Percentiles rank a stretch among this genome's conserved stretches.
Evolutionary conservation across 2,888 invertebrate species (phyloP).

Genomic region (Poecilobothrus nobilitatus): DNA sequence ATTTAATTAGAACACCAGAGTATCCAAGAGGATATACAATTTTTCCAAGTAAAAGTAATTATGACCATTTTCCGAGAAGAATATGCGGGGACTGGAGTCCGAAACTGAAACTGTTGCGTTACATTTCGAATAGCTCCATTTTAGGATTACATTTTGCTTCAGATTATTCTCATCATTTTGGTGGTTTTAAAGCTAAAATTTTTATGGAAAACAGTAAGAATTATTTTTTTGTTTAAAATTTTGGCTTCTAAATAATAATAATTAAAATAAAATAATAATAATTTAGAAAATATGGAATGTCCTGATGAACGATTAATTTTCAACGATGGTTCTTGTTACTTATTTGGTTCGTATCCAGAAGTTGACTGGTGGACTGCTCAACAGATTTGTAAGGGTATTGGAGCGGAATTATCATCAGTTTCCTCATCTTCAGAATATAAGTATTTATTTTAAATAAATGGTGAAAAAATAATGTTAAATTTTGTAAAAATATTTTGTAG

Average conservation of each 20-base stretch:
- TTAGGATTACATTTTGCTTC: slow-evolving; percentile 62
- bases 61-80: slow-evolving; percentile 41
- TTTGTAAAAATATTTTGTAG: slow-evolving; percentile 21
- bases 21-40: slow-evolving; percentile 33
- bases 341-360: slow-evolving; percentile 67
- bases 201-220: slow-evolving; percentile 63
- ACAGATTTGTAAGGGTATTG: slow-evolving; percentile 62
- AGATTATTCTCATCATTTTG: slow-evolving; percentile 69
- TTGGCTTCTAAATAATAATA: neutral
- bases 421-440: slow-evolving; percentile 60
- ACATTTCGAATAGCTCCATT: slow-evolving; percentile 54
- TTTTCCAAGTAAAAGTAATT: slow-evolving; percentile 22
- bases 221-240: neutral
- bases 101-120: slow-evolving; percentile 61
- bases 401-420: slow-evolving; percentile 62
- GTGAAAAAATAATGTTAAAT: neutral
- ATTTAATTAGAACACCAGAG: slow-evolving; percentile 34
- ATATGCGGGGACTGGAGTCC: slow-evolving; percentile 75
- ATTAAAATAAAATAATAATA: neutral
- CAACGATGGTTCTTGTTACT: slow-evolving; percentile 64
- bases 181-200: slow-evolving; percentile 64
- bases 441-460: slow-evolving; percentile 21
- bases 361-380: slow-evolving; percentile 64
- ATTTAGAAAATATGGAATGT: slow-evolving; percentile 54
- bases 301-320: slow-evolving; percentile 60